Conservation (phyloP, 2,797 vertebrate genomes). For the Sebastiscus albofasciatus region DNA sequence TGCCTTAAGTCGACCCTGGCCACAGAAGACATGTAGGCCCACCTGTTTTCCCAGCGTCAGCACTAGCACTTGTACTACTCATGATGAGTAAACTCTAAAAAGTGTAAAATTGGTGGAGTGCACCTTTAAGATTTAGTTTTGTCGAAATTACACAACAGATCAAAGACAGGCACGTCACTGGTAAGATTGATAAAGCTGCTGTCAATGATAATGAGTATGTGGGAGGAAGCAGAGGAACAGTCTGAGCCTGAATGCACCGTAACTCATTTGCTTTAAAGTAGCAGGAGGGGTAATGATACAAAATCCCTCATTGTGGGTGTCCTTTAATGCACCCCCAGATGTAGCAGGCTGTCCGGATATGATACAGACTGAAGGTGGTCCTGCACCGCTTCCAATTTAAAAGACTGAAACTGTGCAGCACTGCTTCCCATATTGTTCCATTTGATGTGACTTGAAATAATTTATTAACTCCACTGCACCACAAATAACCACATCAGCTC, state of each 20-base stretch:
- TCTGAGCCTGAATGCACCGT: slow-evolving; percentile 3
- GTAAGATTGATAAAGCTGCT: not conserved
- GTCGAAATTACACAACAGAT: not conserved
- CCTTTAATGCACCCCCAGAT: not conserved
- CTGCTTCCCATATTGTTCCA: slow-evolving; percentile 12
- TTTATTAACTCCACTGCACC: slow-evolving; percentile 14
- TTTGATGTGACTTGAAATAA: slow-evolving; percentile 28
- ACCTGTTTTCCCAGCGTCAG: too few relatives aligned
- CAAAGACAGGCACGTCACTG: not conserved
- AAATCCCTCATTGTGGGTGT: not conserved
- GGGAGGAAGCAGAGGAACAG: not conserved
- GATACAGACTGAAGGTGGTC: slow-evolving; percentile 2
- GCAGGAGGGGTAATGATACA: slow-evolving; percentile 5
- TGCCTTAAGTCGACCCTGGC: too few relatives aligned
- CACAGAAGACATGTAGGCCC: not conserved
- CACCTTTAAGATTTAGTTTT: not conserved
- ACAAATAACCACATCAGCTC: slow-evolving; percentile 20
- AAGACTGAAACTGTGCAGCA: slow-evolving; percentile 28
- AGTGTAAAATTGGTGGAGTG: not conserved
- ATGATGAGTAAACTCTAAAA: not conserved
- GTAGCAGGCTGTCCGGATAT: not conserved
- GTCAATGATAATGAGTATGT: not conserved
- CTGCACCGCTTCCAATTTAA: slow-evolving; percentile 15
- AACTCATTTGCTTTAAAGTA: slow-evolving; percentile 23
- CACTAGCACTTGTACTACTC: too few relatives aligned